Evolutionary conservation across 92 coral and sea anemone genomes (phyloP).

Genomic region (Epizoanthus illoricatus): DNA sequence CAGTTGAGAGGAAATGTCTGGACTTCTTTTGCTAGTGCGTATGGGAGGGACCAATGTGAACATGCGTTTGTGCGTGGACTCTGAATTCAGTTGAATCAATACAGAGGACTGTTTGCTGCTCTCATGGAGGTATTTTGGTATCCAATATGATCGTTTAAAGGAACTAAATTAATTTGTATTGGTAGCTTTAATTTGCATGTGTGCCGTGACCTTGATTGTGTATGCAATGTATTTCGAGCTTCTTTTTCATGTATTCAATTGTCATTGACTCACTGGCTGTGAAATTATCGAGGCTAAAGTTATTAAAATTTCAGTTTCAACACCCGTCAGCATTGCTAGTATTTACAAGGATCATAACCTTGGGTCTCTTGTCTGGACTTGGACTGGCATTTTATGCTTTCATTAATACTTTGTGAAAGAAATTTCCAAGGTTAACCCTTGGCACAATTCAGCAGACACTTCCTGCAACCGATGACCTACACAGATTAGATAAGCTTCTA

Average conservation of each 20-base stretch:
- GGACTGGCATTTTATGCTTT: neutral
- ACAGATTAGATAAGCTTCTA: conserved; percentile 24
- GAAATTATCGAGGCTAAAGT: neutral
- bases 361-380: too few relatives aligned
- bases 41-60: too few relatives aligned
- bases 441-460: neutral
- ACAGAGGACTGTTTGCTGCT: conserved; percentile 11
- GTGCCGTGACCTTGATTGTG: neutral
- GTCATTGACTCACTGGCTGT: neutral
- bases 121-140: neutral
- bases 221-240: neutral
- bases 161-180: conserved; percentile 21
- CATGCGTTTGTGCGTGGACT: too few relatives aligned
- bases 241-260: neutral
- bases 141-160: conserved; percentile 29
- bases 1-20: neutral
- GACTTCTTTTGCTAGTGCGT: too few relatives aligned
- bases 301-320: conserved; percentile 4
- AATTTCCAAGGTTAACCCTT: neutral
- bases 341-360: neutral
- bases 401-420: conserved; percentile 2
- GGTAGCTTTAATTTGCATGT: conserved; percentile 3
- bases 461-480: conserved; percentile 2
- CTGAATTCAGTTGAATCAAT: neutral
- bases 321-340: neutral